Evolutionary conservation across 2,888 invertebrate genomes (phyloP).

Genomic region (Andrena bucephala): DNA sequence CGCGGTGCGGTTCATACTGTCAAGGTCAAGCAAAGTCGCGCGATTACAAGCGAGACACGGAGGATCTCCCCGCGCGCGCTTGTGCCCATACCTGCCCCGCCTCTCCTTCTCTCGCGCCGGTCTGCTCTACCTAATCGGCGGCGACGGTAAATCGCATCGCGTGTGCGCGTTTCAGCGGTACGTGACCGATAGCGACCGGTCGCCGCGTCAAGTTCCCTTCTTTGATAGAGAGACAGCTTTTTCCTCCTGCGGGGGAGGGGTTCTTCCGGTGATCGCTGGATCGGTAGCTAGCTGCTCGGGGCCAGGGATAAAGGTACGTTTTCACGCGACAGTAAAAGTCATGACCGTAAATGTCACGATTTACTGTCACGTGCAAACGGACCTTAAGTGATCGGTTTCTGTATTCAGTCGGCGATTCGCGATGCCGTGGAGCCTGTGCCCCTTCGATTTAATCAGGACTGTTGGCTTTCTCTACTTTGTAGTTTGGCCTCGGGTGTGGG

Average conservation of each 20-base stretch:
- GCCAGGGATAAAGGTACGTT: neutral
- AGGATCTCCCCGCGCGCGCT: conserved; percentile 39
- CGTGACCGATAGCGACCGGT: conserved; percentile 6
- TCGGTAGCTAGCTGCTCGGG: neutral
- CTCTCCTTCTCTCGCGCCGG: neutral
- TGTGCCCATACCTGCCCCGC: conserved; percentile 27
- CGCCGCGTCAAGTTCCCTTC: neutral
- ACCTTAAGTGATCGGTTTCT: neutral
- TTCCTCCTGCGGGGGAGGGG: no score
- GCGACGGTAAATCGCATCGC: conserved; percentile 26
- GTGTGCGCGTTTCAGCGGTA: conserved; percentile 1
- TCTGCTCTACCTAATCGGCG: conserved; percentile 56
- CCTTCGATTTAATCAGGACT: no score
- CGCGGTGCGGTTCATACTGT: conserved; percentile 69
- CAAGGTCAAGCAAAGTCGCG: conserved; percentile 75
- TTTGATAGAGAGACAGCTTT: neutral
- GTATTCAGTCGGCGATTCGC: neutral
- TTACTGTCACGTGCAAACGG: no score
- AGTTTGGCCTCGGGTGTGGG: no score
- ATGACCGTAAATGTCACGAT: neutral
- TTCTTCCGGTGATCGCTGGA: neutral
- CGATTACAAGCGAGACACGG: conserved; percentile 65
- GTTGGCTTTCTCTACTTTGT: no score
- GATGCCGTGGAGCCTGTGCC: no score
- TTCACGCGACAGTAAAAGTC: neutral